phyloP scores from a whole-genome alignment of 2,888 invertebrate genomes.

The Liodrosophila aerea region DNA sequence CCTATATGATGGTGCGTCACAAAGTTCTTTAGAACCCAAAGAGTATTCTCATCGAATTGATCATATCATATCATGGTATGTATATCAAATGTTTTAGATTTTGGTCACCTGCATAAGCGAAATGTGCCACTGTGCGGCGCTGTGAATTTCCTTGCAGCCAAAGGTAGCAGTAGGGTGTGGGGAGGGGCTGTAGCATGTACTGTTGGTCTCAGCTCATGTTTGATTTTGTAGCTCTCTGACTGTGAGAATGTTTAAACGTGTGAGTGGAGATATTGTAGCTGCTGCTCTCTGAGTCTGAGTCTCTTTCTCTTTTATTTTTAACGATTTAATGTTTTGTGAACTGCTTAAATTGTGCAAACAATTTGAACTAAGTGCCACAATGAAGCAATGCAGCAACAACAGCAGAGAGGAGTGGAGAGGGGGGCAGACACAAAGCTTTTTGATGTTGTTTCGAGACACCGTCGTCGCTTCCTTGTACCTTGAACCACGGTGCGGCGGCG shows the following conservation, averaged over 20 bases:
- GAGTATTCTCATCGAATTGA: too few species aligned
- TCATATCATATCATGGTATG: too few species aligned
- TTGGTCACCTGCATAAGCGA: too few species aligned
- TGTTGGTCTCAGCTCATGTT: slow-evolving; percentile 32
- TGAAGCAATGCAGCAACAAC: slow-evolving; percentile 29
- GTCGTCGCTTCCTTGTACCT: slow-evolving; percentile 8
- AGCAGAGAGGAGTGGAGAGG: slow-evolving; percentile 1
- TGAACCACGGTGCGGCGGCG: slow-evolving; percentile 17
- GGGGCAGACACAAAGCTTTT: slow-evolving; percentile 59
- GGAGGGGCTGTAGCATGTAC: slow-evolving; percentile 10
- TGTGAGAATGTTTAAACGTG: slow-evolving; percentile 57
- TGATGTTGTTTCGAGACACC: slow-evolving; percentile 56
- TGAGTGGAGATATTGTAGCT: slow-evolving; percentile 40
- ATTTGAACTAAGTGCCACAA: slow-evolving; percentile 73
- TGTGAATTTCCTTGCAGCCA: slow-evolving; percentile 64
- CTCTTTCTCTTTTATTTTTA: slow-evolving; percentile 50
- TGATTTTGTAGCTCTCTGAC: slow-evolving; percentile 52
- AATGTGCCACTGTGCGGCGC: slow-evolving; percentile 32
- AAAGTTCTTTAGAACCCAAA: too few species aligned
- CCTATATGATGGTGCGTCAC: too few species aligned
- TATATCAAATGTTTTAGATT: too few species aligned
- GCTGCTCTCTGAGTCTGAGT: slow-evolving; percentile 1
- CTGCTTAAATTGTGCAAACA: slow-evolving; percentile 78
- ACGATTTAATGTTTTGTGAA: slow-evolving; percentile 78
- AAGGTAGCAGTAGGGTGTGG: slow-evolving; percentile 27